Conservation (phyloP, 2,113 vertebrate genomes). For the Sphyrna mokarran region DNA sequence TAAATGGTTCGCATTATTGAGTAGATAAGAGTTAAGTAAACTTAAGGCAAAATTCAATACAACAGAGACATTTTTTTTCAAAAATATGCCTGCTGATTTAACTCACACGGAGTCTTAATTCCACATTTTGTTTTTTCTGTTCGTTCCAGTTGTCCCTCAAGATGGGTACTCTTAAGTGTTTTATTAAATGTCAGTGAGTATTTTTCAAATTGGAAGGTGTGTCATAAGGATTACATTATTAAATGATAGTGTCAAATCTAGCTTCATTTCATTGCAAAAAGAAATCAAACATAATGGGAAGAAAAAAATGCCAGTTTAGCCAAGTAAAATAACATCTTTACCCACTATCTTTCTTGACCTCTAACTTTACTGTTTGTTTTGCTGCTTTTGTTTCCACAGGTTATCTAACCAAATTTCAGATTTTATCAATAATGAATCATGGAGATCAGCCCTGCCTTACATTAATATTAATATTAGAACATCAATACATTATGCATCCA, state of each 20-base stretch:
- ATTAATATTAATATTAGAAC: not conserved
- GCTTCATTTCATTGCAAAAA: not conserved
- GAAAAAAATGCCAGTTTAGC: not conserved
- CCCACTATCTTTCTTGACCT: not conserved
- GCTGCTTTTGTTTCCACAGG: not conserved
- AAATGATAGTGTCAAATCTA: not conserved
- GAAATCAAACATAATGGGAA: not conserved
- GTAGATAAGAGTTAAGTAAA: not conserved
- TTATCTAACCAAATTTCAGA: not conserved
- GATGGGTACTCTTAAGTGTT: not conserved
- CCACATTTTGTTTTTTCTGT: not conserved
- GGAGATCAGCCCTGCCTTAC: not conserved
- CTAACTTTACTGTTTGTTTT: not conserved
- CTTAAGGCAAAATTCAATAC: not conserved
- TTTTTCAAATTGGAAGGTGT: not conserved
- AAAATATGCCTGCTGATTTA: not conserved
- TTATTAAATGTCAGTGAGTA: not conserved
- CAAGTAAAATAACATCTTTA: not conserved
- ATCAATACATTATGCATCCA: not conserved
- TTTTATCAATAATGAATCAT: not conserved
- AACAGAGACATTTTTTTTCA: not conserved
- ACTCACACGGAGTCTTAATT: not conserved
- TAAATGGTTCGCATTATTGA: not conserved
- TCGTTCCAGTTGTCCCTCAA: not conserved
- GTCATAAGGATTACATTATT: not conserved